A percentile compares a stretch with the other conserved stretches of the same genome.
Conservation (phyloP, 2,888 invertebrate species). For the Notocelia uddmanniana region DNA sequence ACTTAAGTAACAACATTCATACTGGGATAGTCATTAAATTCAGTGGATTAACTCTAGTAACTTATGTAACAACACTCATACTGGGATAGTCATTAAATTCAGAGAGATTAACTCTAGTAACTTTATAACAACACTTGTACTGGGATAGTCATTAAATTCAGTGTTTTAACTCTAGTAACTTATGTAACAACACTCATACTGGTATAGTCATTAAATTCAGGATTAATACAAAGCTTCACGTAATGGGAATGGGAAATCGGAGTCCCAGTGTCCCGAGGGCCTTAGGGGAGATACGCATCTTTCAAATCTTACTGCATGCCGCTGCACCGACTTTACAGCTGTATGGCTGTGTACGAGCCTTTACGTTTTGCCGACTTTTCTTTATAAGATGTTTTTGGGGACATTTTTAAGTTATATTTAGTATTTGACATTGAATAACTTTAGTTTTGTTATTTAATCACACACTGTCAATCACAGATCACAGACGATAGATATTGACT, state of each 20-base stretch:
- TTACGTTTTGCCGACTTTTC: neutral
- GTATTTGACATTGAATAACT: too few species aligned
- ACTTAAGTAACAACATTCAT: too few species aligned
- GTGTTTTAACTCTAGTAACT: neutral
- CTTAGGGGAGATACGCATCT: slow-evolving; percentile 38
- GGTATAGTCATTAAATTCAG: slow-evolving; percentile 27
- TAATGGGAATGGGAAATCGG: slow-evolving; percentile 34
- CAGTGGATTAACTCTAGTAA: too few species aligned
- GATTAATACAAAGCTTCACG: slow-evolving; percentile 22
- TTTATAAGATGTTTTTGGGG: neutral
- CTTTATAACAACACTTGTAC: too few species aligned
- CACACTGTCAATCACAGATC: too few species aligned
- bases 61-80: too few species aligned
- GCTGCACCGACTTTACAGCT: neutral
- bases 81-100: too few species aligned
- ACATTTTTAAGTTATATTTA: neutral
- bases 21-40: too few species aligned
- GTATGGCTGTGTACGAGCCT: slow-evolving; percentile 3
- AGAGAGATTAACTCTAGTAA: too few species aligned
- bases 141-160: too few species aligned
- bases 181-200: neutral
- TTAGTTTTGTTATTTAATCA: too few species aligned
- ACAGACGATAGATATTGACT: too few species aligned
- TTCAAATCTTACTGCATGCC: slow-evolving; percentile 24
- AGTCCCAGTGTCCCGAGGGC: slow-evolving; percentile 34